Evolutionary conservation across 2,797 vertebrate genomes (phyloP).

Genomic region (Philypnodon macrostomus): DNA sequence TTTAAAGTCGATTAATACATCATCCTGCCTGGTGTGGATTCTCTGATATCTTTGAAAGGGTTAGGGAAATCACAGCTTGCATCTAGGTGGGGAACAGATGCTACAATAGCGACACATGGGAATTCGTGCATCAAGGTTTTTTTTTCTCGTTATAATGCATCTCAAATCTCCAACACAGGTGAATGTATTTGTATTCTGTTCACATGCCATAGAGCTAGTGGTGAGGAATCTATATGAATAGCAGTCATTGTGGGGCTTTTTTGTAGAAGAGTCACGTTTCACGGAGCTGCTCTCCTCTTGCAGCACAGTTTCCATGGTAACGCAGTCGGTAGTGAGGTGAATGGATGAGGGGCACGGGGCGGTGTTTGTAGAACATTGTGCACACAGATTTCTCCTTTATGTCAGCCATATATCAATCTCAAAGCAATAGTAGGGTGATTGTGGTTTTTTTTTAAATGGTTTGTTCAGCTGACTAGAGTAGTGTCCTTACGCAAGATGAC

Average conservation of each 20-base stretch:
- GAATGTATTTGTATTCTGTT: constrained; percentile 38
- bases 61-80: constrained; percentile 17
- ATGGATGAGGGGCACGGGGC: constrained; percentile 28
- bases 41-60: constrained; percentile 27
- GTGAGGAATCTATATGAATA: constrained; percentile 54
- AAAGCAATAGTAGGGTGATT: neutral
- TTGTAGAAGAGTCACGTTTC: constrained; percentile 55
- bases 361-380: constrained; percentile 3
- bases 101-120: constrained; percentile 11
- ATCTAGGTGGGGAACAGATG: constrained; percentile 7
- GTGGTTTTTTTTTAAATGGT: neutral
- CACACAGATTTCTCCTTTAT: constrained; percentile 6
- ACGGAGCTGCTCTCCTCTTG: constrained; percentile 58
- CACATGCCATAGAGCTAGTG: constrained; percentile 13
- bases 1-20: constrained; percentile 55
- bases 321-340: constrained; percentile 44
- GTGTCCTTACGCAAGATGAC: neutral
- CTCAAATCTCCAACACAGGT: constrained; percentile 18
- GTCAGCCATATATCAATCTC: neutral
- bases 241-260: constrained; percentile 48
- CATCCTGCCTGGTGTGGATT: no score
- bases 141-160: constrained; percentile 15
- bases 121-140: constrained; percentile 11
- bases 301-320: constrained; percentile 70
- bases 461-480: neutral